Conservation (phyloP, 2,797 vertebrate genomes). For the Macropodus opercularis region DNA sequence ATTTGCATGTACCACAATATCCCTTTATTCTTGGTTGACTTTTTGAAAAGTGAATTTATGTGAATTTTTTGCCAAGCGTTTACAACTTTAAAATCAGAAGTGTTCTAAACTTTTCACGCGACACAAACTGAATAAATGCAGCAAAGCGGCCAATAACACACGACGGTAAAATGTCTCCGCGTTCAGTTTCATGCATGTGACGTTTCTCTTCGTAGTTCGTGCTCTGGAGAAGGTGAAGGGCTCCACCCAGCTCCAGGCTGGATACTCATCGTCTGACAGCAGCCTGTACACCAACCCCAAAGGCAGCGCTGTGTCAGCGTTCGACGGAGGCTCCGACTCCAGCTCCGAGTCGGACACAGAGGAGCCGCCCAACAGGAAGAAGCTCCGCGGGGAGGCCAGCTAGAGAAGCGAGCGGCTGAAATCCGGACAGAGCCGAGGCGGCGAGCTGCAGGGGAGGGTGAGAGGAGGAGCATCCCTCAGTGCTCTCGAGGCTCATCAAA, state of each 20-base stretch:
- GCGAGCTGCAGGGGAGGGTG: conserved; percentile 35
- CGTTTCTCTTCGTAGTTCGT: conserved; percentile 82
- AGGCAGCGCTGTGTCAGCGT: conserved; percentile 97
- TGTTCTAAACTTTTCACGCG: too few species aligned
- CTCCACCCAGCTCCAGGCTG: conserved; percentile 92
- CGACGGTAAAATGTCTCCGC: too few species aligned
- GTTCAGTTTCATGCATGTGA: too few species aligned
- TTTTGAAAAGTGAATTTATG: too few species aligned
- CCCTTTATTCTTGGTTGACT: too few species aligned
- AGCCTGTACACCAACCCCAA: conserved; percentile 99
- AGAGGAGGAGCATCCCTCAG: conserved; percentile 49
- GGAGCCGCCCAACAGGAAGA: conserved; percentile 94
- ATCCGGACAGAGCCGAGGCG: conserved; percentile 20
- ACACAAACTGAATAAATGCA: too few species aligned
- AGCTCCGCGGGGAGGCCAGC: conserved; percentile 93
- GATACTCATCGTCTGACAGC: conserved; percentile 93
- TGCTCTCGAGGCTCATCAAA: conserved; percentile 48
- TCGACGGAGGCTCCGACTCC: conserved; percentile 96
- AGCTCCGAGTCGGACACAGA: conserved; percentile 95
- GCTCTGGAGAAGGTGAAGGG: conserved; percentile 98
- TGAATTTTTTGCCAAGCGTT: too few species aligned
- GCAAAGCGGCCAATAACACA: too few species aligned
- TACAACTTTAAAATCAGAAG: too few species aligned
- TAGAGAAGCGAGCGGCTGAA: conserved; percentile 69
- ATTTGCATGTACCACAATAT: too few species aligned